Evolutionary conservation across 2,888 invertebrate genomes (phyloP).

Genomic region (Sphaeridia pumilis): DNA sequence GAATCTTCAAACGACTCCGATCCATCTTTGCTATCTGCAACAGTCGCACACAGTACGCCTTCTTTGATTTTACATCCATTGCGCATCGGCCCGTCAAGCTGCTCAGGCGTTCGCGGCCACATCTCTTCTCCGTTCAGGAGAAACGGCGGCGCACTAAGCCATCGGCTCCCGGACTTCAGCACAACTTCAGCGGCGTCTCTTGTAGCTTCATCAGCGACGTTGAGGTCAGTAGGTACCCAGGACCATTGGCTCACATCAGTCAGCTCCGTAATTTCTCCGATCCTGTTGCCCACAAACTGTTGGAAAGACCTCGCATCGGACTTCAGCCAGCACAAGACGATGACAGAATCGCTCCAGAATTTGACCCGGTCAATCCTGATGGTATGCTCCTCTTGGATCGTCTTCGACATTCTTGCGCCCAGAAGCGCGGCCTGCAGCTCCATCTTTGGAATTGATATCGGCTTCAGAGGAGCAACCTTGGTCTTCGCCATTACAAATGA

Average conservation of each 20-base stretch:
- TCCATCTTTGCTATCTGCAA: not conserved
- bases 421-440: slow-evolving; percentile 22
- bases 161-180: slow-evolving; percentile 9
- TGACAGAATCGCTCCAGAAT: slow-evolving; percentile 23
- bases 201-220: slow-evolving; percentile 28
- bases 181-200: slow-evolving; percentile 1
- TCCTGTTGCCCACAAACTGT: slow-evolving; percentile 20
- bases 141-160: slow-evolving; percentile 27
- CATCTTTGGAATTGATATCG: slow-evolving; percentile 19
- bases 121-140: slow-evolving; percentile 4
- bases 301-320: slow-evolving; percentile 16
- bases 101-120: slow-evolving; percentile 14
- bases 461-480: slow-evolving; percentile 16
- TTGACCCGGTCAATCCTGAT: not conserved
- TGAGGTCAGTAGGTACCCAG: slow-evolving; percentile 20
- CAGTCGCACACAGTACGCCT: not conserved
- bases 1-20: not conserved
- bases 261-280: slow-evolving; percentile 26
- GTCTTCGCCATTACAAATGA: slow-evolving; percentile 14
- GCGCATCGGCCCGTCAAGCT: too few relatives aligned
- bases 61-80: too few relatives aligned
- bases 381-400: slow-evolving; percentile 6
- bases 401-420: slow-evolving; percentile 7
- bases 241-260: slow-evolving; percentile 17
- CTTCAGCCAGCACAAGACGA: slow-evolving; percentile 22